Conservation (phyloP, 2,113 vertebrate species). For the Periophthalmodon schlosseri region DNA sequence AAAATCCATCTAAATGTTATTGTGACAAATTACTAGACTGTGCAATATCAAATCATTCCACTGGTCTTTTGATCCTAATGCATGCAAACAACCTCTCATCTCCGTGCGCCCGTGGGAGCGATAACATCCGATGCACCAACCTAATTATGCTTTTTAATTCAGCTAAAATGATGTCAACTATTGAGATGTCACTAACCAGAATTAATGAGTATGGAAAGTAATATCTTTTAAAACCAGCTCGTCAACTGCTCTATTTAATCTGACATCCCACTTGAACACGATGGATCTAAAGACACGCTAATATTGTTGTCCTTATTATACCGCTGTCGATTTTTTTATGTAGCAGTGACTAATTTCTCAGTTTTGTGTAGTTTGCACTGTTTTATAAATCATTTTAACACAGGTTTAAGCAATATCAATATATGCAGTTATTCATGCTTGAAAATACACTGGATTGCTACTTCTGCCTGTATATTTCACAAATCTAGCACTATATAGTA, state of each 20-base stretch:
- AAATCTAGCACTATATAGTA: no score
- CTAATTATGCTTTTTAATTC: conserved; percentile 33
- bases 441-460: neutral
- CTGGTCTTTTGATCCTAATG: conserved; percentile 17
- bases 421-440: neutral
- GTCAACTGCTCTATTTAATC: conserved; percentile 18
- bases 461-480: neutral
- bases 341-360: neutral
- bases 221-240: conserved; percentile 10
- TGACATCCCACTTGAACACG: conserved; percentile 59
- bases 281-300: conserved; percentile 59
- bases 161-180: conserved; percentile 13
- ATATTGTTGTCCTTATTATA: conserved; percentile 23
- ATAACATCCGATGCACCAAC: conserved; percentile 22
- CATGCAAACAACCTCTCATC: conserved; percentile 13
- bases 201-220: conserved; percentile 15
- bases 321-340: conserved; percentile 40
- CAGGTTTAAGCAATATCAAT: no score
- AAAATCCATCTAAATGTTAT: neutral
- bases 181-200: conserved; percentile 6
- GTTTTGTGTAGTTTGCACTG: neutral
- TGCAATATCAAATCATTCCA: conserved; percentile 27
- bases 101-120: conserved; percentile 23
- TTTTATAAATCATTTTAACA: neutral
- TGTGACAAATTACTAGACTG: conserved; percentile 21